These are phyloP conservation scores for Acleris laterana DNA, from an alignment of 2,888 invertebrate species.

Conservation along the genomic window DNA sequence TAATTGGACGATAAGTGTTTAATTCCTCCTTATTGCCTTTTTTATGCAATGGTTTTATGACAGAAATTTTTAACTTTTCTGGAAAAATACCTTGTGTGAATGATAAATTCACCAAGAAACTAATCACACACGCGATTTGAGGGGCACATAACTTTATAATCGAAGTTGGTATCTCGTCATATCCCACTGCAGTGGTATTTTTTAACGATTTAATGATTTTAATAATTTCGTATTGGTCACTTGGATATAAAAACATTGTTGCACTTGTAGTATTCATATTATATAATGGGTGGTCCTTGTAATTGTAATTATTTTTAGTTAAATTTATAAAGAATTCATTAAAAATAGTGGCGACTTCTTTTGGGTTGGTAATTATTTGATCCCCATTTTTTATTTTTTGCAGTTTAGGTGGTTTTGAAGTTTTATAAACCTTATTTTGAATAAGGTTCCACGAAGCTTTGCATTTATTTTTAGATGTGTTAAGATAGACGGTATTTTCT, in stretches of 20 bases:
- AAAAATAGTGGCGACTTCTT: background rate
- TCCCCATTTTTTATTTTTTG: background rate
- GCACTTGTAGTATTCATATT: background rate
- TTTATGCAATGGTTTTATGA: conserved; percentile 14
- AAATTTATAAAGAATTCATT: conserved; percentile 1
- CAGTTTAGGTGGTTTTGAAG: background rate
- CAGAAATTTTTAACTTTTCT: conserved; percentile 1
- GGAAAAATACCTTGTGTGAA: conserved; percentile 12
- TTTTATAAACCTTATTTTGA: background rate
- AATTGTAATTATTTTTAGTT: conserved; percentile 1
- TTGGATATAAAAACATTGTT: background rate
- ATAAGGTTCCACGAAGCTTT: conserved; percentile 1
- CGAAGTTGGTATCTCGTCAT: background rate
- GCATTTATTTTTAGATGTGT: background rate
- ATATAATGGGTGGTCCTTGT: background rate
- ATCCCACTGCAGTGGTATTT: background rate
- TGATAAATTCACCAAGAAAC: conserved; percentile 18
- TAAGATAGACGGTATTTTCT: background rate
- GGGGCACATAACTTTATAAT: background rate
- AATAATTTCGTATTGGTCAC: background rate
- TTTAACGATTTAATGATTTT: background rate
- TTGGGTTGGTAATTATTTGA: background rate
- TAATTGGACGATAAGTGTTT: conserved; percentile 21
- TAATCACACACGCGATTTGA: background rate
- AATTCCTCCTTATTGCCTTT: conserved; percentile 7